Conservation (phyloP, 2,888 invertebrate species). For the Ophion costatus region DNA sequence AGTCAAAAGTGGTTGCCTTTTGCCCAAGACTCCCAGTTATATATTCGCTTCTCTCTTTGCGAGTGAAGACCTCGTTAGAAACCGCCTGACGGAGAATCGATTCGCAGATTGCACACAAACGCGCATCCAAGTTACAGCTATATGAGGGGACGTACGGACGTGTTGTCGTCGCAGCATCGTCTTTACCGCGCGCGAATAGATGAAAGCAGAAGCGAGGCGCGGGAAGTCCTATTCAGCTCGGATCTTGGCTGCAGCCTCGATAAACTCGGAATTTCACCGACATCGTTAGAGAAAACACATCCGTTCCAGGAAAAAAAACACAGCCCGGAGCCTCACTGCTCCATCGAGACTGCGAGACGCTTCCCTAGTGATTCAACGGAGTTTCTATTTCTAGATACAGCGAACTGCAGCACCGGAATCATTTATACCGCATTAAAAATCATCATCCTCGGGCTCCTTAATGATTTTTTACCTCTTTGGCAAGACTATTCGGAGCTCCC, state of each 20-base stretch:
- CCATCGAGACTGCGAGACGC: slow-evolving; percentile 1
- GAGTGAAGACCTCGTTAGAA: slow-evolving; percentile 53
- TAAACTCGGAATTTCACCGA: slow-evolving; percentile 30
- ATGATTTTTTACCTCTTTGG: not conserved
- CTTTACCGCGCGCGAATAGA: slow-evolving; percentile 8
- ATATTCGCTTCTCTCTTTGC: slow-evolving; percentile 1
- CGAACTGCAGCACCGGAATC: not conserved
- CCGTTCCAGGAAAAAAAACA: slow-evolving; percentile 14
- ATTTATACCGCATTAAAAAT: not conserved
- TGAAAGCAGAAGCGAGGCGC: slow-evolving; percentile 7
- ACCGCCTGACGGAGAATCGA: slow-evolving; percentile 44
- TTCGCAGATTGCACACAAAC: slow-evolving; percentile 49
- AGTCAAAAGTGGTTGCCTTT: slow-evolving; percentile 33
- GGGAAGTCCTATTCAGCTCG: slow-evolving; percentile 11
- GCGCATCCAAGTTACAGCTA: slow-evolving; percentile 30
- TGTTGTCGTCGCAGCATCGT: not conserved
- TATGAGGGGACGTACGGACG: slow-evolving; percentile 14
- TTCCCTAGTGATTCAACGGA: slow-evolving; percentile 5
- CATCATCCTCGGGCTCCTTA: not conserved
- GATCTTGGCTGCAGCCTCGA: slow-evolving; percentile 11
- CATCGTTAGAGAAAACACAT: slow-evolving; percentile 45
- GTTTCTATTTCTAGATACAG: slow-evolving; percentile 2
- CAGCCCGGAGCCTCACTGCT: not conserved
- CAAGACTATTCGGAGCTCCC: not conserved
- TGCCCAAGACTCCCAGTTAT: slow-evolving; percentile 7